Evolutionary conservation across 2,888 invertebrate genomes (phyloP).

Genomic region (Epinotia bilunana): DNA sequence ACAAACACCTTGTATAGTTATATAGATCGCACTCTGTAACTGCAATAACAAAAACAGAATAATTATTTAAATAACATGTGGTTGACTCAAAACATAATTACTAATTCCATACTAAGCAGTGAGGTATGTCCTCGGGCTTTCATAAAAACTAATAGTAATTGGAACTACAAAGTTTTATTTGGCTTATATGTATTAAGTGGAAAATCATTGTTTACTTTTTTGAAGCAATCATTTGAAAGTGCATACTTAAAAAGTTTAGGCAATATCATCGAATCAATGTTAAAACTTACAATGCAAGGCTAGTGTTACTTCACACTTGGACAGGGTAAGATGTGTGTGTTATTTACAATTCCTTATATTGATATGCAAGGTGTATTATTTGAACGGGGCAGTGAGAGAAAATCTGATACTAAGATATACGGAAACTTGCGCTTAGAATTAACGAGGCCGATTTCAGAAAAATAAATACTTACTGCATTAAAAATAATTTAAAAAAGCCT

Average conservation of each 20-base stretch:
- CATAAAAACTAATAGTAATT: slow-evolving; percentile 6
- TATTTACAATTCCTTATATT: neutral
- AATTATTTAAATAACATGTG: neutral
- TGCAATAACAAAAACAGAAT: neutral
- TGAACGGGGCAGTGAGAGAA: too few relatives aligned
- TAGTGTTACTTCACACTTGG: neutral
- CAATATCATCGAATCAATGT: neutral
- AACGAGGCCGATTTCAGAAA: too few relatives aligned
- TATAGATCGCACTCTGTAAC: neutral
- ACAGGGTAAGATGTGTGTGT: neutral
- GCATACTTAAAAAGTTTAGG: neutral
- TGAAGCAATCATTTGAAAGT: neutral
- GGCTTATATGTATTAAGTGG: neutral
- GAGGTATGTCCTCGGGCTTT: neutral
- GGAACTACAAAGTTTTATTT: neutral
- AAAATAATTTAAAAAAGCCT: too few relatives aligned
- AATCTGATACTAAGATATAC: too few relatives aligned
- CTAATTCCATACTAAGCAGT: neutral
- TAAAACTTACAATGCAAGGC: neutral
- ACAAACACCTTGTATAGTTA: neutral
- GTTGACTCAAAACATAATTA: neutral
- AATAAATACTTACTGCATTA: too few relatives aligned
- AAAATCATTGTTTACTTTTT: neutral
- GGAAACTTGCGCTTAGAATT: too few relatives aligned
- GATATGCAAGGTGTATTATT: too few relatives aligned